Evolutionary conservation across 2,113 vertebrate species (phyloP), one percentile per base, ranked within the genome.

Genomic region (Brachypteracias leptosomus): DNA sequence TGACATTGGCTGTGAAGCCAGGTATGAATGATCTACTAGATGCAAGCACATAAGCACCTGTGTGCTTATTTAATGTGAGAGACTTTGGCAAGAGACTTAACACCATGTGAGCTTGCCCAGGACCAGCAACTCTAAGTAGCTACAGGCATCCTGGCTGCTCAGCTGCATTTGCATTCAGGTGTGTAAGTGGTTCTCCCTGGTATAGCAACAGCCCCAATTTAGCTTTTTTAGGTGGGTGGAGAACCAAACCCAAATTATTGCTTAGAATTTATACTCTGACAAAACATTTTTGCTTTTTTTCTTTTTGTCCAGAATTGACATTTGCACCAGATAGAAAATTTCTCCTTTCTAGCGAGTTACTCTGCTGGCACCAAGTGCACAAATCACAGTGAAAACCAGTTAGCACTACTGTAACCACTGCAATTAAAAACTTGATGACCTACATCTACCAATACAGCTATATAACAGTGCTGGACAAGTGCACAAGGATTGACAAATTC

Each of bases 111-210:
- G 36, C n/a, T 33, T 38, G 46, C 66, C 55, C 61, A 44, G 21
- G 20, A 38, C 38, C 10, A 70, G 46, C 71, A 73, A 9, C 65
- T 70, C 35, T 6, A 47, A 18, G 57, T 16, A 78, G 40, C 71
- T 76, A 19, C 10, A 63, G 28, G 42, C n/a, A 66, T 8, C n/a
- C 52, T 62, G 38, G 10, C 46, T 49, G 29, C 33, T 77, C 49
- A 77, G 51, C 65, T 73, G 49, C 58, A 13, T 38, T 68, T 0
- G 0, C 26, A 4, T n/a, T 19, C 55, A 38, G 31, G 17, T 21
- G 26, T 49, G 31, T 18, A 42, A 46, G 17, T 25, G 47, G 18
- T 14, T 91, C 63, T 58, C 31, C 67, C 28, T 13, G 33, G 63
- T 36, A 72, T 1, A 75, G 13, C 52, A 76, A 67, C 35, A 28